Evolutionary conservation across 1,140 invertebrate genomes (phyloP), one percentile per base, ranked within the genome.

Genomic region (Chelonus insularis): DNA sequence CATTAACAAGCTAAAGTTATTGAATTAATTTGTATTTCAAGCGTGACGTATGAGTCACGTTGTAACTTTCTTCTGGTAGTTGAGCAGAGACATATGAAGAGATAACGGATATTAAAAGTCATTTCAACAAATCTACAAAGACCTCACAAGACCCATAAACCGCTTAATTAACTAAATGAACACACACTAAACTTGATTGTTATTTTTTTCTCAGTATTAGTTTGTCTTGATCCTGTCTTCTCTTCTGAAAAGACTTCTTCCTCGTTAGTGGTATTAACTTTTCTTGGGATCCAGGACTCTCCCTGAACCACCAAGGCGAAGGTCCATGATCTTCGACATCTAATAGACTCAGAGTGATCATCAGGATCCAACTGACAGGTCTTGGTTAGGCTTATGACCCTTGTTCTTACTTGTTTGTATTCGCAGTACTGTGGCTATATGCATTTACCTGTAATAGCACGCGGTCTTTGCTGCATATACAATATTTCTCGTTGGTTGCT

Each of bases 371-470:
- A 65, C 63, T 62, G 63, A 61, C 59, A 61, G 55, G 21, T 57
- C 48, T 14, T 23, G 1, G 16, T 32, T 18, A 34, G 41, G n/a
- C 59, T 25, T 29, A 43, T n/a, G 32, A 50, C 25, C 45, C 21
- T 59, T 25, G 16, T 9, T 20, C 51, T 37, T 51, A 14, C 34
- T 12, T 52, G 29, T 55, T 18, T 61, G 23, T 32, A 20, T 48
- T 37, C 43, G 32, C 41, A 48, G 18, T n/a, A 47, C 45, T 29
- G 47, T 20, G 47, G 34, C 57, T 60, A 60, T 6, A 16, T 58
- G 36, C 52, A 39, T 55, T 65, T 65, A 62, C 59, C 55, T 23
- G 63, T 65, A 65, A 65, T 65, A 58, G 47, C 56, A 34, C 48
- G 51, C 39, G 20, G 41, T 61, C 52, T 23, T 36, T 54, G 48